Percentiles rank a stretch among this genome's conserved stretches.
Evolutionary conservation across 1,140 invertebrate species (phyloP).

Genomic region (Drosophila seguyi): DNA sequence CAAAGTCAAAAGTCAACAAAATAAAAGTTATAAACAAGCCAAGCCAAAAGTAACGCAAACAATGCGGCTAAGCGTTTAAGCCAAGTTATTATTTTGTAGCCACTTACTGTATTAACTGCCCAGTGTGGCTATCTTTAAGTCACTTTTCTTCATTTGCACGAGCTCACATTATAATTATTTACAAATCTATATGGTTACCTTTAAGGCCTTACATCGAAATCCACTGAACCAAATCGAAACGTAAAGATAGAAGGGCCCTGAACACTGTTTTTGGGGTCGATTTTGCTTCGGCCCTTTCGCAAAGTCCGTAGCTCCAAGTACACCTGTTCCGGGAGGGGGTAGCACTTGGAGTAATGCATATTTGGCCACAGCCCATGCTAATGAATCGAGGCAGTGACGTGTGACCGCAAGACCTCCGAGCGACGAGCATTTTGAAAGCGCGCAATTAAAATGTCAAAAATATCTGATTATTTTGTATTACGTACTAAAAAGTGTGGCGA

Average conservation of each 20-base stretch:
- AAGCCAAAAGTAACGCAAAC: slow-evolving; percentile 19
- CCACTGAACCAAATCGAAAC: slow-evolving; percentile 23
- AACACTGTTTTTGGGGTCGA: slow-evolving; percentile 62
- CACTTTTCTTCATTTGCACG: slow-evolving; percentile 24
- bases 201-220: slow-evolving; percentile 25
- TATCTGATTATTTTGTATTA: slow-evolving; percentile 33
- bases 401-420: slow-evolving; percentile 60
- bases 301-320: slow-evolving; percentile 30
- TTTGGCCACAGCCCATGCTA: slow-evolving; percentile 56
- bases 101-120: slow-evolving; percentile 10
- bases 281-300: slow-evolving; percentile 57
- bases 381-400: slow-evolving; percentile 70
- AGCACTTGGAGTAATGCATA: slow-evolving; percentile 36
- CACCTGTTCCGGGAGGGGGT: slow-evolving; percentile 1
- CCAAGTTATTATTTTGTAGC: slow-evolving; percentile 22
- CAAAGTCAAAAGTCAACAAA: slow-evolving; percentile 36
- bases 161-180: slow-evolving; percentile 27
- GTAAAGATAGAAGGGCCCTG: slow-evolving; percentile 32
- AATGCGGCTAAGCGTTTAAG: slow-evolving; percentile 26
- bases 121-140: slow-evolving; percentile 23
- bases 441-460: slow-evolving; percentile 72
- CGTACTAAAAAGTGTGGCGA: slow-evolving; percentile 36
- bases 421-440: slow-evolving; percentile 42
- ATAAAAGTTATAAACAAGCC: slow-evolving; percentile 28
- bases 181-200: slow-evolving; percentile 17